A percentile compares a stretch with the other conserved stretches of the same genome.
Evolutionary conservation across 2,113 vertebrate species (phyloP).

Genomic region (Carettochelys insculpta): DNA sequence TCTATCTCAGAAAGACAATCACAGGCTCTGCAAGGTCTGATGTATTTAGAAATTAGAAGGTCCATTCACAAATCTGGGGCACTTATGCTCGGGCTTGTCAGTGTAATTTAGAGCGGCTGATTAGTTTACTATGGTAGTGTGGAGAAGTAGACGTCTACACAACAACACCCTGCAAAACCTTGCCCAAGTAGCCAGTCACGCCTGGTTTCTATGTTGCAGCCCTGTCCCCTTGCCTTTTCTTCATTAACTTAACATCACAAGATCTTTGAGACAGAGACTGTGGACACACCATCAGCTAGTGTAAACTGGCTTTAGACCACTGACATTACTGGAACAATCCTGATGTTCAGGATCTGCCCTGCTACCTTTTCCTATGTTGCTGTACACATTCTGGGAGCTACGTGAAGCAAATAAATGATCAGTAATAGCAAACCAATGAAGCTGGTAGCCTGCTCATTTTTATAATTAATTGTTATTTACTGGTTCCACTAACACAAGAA

Average conservation of each 20-base stretch:
- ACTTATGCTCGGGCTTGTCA: neutral
- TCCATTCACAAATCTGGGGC: neutral
- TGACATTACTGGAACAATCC: neutral
- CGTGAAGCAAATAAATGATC: neutral
- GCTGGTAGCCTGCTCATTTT: neutral
- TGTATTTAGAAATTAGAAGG: neutral
- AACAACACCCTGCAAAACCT: neutral
- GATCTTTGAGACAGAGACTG: neutral
- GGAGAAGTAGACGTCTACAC: neutral
- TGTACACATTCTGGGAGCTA: neutral
- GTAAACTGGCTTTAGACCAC: neutral
- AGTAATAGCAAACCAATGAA: neutral
- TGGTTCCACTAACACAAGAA: too few species aligned
- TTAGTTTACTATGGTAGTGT: neutral
- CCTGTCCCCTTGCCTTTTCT: neutral
- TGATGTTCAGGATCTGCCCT: neutral
- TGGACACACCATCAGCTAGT: neutral
- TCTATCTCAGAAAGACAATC: neutral
- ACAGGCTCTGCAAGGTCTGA: neutral
- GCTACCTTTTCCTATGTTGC: neutral
- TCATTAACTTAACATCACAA: neutral
- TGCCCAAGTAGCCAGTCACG: rapidly evolving
- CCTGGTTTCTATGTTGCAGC: neutral
- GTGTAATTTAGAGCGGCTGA: neutral
- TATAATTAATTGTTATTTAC: too few species aligned